Base-by-base conservation (phyloP, 1,140 invertebrate species). In the Procambarus clarkii region DNA sequence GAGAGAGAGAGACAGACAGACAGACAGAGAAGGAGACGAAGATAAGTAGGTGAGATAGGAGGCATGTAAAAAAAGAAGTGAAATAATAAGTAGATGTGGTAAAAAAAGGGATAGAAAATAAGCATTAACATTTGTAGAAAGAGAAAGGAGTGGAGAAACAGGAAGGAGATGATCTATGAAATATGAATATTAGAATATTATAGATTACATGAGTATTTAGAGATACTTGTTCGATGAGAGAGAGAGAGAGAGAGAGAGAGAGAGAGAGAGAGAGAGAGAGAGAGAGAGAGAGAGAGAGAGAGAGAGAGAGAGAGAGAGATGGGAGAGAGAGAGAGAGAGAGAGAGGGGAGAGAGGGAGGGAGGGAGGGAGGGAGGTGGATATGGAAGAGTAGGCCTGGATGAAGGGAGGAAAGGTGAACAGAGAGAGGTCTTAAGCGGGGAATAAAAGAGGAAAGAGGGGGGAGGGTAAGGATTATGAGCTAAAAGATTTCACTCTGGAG, bases 1-100 rank as follows among this genome's bases (percentile, higher is more conserved):
- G 76, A 78, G 46, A 78, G 18, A 78, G 76, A 78, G 24, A 34
- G 24, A 78, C 5, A 78, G 76, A 78, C n/a, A 78, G 18, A 34
- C n/a, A 78, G 76, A n/a, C 11, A 69, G 60, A n/a, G 21, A 21
- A 18, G 15, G 13, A n/a, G 60, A n/a, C 11, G 15, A 15, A 69
- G 21, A 69, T 3, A 69, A 58, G 5, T 5, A 13, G 54, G n/a
- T n/a, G n/a, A n/a, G n/a, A n/a, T n/a, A n/a, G n/a, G n/a, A n/a
- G n/a, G n/a, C n/a, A n/a, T n/a, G n/a, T n/a, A n/a, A n/a, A n/a
- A n/a, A n/a, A n/a, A n/a, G n/a, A n/a, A n/a, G n/a, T n/a, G n/a
- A n/a, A n/a, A n/a, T n/a, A n/a, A n/a, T n/a, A n/a, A n/a, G n/a
- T n/a, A n/a, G n/a, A n/a, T n/a, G n/a, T n/a, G n/a, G n/a, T n/a